Conservation (phyloP, 2,797 vertebrate genomes). For the Lutjanus argentimaculatus region DNA sequence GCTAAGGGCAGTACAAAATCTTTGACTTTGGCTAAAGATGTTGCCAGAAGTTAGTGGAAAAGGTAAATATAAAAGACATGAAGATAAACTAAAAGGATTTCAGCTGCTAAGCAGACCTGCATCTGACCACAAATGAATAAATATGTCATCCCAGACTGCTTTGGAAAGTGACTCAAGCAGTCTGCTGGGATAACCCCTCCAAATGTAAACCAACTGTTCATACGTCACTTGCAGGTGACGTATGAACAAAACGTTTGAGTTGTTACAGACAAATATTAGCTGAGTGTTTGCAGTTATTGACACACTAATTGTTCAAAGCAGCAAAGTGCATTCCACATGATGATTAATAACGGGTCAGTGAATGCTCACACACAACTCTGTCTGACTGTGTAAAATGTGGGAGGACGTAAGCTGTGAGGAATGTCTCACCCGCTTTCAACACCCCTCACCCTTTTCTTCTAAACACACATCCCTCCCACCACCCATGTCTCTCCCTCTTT, state of each 20-base stretch:
- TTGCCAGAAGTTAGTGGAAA: not conserved
- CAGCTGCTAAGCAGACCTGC: not conserved
- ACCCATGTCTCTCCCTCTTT: not conserved
- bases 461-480: slow-evolving; percentile 43
- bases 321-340: slow-evolving; percentile 44
- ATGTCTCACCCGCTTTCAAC: slow-evolving; percentile 74
- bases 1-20: not conserved
- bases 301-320: slow-evolving; percentile 27
- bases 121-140: not conserved
- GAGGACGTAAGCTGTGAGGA: slow-evolving; percentile 67
- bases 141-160: not conserved
- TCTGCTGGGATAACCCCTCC: too few species aligned
- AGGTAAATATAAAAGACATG: not conserved
- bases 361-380: slow-evolving; percentile 48
- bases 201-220: not conserved
- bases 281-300: slow-evolving; percentile 20
- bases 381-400: slow-evolving; percentile 42
- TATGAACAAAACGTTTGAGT: not conserved
- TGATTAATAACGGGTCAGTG: slow-evolving; percentile 61
- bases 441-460: slow-evolving; percentile 52
- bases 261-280: slow-evolving; percentile 13
- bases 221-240: not conserved
- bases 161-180: slow-evolving; percentile 10
- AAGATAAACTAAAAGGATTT: not conserved
- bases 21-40: not conserved